Evolutionary conservation across 2,113 vertebrate species (phyloP).

Genomic region (Synodontis membranacea): DNA sequence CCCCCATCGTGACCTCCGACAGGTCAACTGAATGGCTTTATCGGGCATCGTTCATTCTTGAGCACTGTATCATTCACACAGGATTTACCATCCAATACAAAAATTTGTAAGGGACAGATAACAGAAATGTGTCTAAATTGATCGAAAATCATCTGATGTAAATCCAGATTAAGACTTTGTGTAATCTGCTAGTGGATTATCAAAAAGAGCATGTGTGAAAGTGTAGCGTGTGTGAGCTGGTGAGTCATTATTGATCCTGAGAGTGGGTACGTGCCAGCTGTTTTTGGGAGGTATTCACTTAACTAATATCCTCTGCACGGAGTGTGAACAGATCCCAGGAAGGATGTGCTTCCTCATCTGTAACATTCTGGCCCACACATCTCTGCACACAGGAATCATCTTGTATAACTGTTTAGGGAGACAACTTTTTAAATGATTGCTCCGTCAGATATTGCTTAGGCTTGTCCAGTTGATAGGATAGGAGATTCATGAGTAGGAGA

Average conservation of each 20-base stretch:
- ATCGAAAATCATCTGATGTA: not conserved
- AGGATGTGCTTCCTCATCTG: slow-evolving; percentile 52
- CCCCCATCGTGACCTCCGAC: not conserved
- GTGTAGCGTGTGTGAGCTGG: not conserved
- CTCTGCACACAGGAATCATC: not conserved
- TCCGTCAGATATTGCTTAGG: not conserved
- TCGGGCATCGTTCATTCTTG: not conserved
- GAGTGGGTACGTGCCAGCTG: slow-evolving; percentile 47
- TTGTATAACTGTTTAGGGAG: not conserved
- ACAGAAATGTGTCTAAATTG: not conserved
- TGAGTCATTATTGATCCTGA: not conserved
- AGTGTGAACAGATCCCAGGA: slow-evolving; percentile 57
- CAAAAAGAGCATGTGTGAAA: not conserved
- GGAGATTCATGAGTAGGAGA: not conserved
- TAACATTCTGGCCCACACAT: not conserved
- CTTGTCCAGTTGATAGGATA: not conserved
- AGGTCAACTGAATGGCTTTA: not conserved
- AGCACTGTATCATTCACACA: not conserved
- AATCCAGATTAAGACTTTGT: not conserved
- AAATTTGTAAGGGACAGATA: not conserved
- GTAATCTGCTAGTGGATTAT: not conserved
- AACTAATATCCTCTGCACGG: slow-evolving; percentile 26
- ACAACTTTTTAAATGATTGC: not conserved
- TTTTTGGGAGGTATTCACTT: slow-evolving; percentile 50
- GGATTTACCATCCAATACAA: not conserved